These are phyloP conservation scores for Hydrolagus affinis DNA, from an alignment of 2,113 vertebrate genomes.

Conservation along the genomic window DNA sequence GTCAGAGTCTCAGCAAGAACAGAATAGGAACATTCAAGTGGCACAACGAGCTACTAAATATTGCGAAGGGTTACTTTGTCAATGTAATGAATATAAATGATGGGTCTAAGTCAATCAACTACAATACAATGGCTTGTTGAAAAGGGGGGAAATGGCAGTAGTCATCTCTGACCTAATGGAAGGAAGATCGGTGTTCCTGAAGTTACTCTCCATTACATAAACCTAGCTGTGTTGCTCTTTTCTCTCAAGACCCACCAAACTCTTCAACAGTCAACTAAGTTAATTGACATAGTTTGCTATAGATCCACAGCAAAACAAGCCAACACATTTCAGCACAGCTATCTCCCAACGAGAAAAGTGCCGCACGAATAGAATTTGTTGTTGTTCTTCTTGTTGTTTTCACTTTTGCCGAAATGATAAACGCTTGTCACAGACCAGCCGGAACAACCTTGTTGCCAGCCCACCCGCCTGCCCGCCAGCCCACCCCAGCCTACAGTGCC, in stretches of 20 bases:
- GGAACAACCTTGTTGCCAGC: constrained; percentile 28
- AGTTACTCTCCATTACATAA: background rate
- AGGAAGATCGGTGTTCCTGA: background rate
- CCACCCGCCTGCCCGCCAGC: background rate
- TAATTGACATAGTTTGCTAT: background rate
- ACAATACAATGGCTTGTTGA: background rate
- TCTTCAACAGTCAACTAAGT: constrained; percentile 7
- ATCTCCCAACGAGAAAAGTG: no score
- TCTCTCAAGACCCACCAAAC: background rate
- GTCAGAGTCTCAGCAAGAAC: constrained; percentile 13
- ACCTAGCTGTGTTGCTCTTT: background rate
- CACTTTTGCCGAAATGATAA: background rate
- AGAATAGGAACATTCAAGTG: background rate
- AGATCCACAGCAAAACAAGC: background rate
- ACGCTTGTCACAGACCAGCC: constrained; percentile 19
- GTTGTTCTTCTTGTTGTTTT: background rate
- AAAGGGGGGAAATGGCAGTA: background rate
- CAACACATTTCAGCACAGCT: background rate
- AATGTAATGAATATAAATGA: background rate
- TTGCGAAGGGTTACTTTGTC: background rate
- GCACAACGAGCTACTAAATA: background rate
- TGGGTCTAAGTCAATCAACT: background rate
- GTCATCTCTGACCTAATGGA: background rate
- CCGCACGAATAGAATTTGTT: no score
- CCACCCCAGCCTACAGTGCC: background rate